Conservation (phyloP, 2,888 invertebrate genomes). For the Epirrita christyi region DNA sequence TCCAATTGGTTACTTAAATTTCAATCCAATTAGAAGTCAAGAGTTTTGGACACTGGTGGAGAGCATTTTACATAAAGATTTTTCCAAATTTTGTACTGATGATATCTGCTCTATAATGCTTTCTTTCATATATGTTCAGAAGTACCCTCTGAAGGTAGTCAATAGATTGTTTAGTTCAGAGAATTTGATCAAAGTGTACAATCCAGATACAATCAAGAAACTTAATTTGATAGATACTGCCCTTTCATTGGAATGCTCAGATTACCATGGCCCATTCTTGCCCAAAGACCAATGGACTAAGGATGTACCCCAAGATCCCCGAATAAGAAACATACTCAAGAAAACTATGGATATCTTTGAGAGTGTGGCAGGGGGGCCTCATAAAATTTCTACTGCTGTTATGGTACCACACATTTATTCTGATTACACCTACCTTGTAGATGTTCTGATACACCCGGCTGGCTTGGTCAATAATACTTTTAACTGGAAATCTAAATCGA, state of each 20-base stretch:
- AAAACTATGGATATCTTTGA: conserved; percentile 72
- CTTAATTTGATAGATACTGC: conserved; percentile 87
- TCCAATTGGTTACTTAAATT: conserved; percentile 86
- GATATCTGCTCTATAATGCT: conserved; percentile 86
- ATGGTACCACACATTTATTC: conserved; percentile 82
- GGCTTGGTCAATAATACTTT: conserved; percentile 65
- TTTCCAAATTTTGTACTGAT: conserved; percentile 82
- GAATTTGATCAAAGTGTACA: conserved; percentile 84
- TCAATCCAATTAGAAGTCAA: conserved; percentile 73
- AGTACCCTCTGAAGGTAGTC: conserved; percentile 86
- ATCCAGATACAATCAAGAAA: conserved; percentile 73
- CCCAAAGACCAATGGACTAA: conserved; percentile 81
- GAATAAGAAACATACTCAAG: conserved; percentile 78
- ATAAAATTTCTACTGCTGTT: conserved; percentile 78
- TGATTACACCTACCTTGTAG: conserved; percentile 85
- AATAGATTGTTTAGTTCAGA: conserved; percentile 85
- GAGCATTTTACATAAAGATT: conserved; percentile 78
- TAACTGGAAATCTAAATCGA: conserved; percentile 72
- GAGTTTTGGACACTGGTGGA: conserved; percentile 86
- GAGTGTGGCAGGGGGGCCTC: conserved; percentile 69
- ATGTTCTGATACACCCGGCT: conserved; percentile 84
- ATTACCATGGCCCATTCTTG: conserved; percentile 84
- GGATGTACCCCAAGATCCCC: conserved; percentile 80
- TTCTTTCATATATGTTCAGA: conserved; percentile 86
- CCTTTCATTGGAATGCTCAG: conserved; percentile 86